Evolutionary conservation across 2,797 vertebrate genomes (phyloP).

Genomic region (Clarias pachynema): DNA sequence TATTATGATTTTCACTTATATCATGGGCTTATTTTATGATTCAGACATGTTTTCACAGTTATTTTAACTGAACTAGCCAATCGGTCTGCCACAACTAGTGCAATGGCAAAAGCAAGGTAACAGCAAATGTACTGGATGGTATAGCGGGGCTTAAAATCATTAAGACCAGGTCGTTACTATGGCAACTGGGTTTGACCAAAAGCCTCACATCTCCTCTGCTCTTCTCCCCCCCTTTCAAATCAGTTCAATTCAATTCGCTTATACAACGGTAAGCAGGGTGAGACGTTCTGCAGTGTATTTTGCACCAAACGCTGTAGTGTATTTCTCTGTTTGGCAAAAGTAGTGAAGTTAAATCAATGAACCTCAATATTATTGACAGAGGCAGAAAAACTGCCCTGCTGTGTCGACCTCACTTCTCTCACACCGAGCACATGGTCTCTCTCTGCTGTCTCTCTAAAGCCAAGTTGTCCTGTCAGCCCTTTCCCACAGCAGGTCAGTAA

Average conservation of each 20-base stretch:
- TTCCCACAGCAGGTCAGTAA: neutral
- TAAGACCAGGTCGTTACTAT: conserved; percentile 8
- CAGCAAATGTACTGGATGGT: neutral
- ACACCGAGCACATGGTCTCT: neutral
- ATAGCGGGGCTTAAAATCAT: neutral
- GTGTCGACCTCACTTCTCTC: neutral
- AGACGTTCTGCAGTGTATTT: neutral
- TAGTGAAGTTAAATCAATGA: neutral
- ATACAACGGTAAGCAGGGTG: neutral
- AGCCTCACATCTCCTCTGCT: neutral
- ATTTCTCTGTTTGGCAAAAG: neutral
- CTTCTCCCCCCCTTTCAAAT: neutral
- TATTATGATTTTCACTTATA: neutral
- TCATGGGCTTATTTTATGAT: neutral
- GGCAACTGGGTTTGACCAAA: neutral
- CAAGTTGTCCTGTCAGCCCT: neutral
- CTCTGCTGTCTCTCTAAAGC: neutral
- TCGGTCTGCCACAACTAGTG: neutral
- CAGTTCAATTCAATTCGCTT: neutral
- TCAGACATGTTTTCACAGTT: neutral
- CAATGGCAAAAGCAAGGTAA: neutral
- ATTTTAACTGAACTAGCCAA: no score
- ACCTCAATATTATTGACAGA: neutral
- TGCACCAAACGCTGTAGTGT: neutral
- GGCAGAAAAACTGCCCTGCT: neutral